phyloP scores from a whole-genome alignment of 1,140 invertebrate species.

The Steinernema khuongi region DNA sequence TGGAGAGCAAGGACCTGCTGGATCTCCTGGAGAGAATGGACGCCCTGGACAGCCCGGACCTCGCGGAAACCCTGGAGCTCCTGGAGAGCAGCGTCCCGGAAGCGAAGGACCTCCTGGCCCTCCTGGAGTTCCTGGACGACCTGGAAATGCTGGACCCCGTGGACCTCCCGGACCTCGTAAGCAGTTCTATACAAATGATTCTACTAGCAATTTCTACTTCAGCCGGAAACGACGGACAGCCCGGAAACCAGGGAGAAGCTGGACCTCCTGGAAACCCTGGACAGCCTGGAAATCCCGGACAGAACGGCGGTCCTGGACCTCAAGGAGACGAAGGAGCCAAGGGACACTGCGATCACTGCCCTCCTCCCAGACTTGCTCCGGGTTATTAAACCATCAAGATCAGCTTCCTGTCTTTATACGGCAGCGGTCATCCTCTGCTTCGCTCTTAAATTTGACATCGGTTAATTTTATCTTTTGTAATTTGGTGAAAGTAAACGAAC shows the following conservation, averaged over 20 bases:
- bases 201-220: conserved; percentile 27
- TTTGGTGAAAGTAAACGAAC: not conserved
- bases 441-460: not conserved
- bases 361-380: conserved; percentile 38
- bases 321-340: conserved; percentile 38
- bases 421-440: not conserved
- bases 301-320: conserved; percentile 31
- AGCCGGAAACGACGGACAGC: conserved; percentile 37
- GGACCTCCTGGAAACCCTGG: conserved; percentile 37
- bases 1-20: conserved; percentile 37
- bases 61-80: conserved; percentile 33
- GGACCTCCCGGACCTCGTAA: conserved; percentile 41
- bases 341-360: conserved; percentile 43
- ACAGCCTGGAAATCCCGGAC: conserved; percentile 39
- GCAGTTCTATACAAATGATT: not conserved
- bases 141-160: conserved; percentile 40
- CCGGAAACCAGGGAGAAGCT: conserved; percentile 27
- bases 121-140: conserved; percentile 39
- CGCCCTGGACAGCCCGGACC: conserved; percentile 32
- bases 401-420: not conserved
- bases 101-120: conserved; percentile 32
- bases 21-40: conserved; percentile 19
- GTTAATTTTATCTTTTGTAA: not conserved
- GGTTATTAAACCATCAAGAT: conserved; percentile 38
- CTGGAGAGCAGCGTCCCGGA: conserved; percentile 26